Conservation (phyloP, 1,140 invertebrate genomes). For the Maconellicoccus hirsutus region DNA sequence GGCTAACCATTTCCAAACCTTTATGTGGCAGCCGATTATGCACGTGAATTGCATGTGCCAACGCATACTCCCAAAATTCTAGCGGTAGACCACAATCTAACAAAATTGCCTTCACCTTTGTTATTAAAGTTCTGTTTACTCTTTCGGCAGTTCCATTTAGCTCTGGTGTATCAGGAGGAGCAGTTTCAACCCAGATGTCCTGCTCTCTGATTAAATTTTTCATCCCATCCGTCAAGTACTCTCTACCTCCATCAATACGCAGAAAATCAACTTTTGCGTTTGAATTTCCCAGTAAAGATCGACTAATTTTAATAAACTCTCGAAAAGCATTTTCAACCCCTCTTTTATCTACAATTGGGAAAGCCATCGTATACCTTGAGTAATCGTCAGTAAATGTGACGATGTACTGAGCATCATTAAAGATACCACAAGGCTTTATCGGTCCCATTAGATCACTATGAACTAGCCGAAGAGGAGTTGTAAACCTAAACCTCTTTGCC, state of each 20-base stretch:
- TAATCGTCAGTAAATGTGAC: background rate
- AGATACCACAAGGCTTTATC: no score
- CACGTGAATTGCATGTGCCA: background rate
- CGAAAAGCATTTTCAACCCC: background rate
- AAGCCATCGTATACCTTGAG: background rate
- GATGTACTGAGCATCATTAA: no score
- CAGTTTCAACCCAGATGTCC: slow-evolving; percentile 33
- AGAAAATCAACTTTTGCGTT: background rate
- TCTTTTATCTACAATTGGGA: background rate
- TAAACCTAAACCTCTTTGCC: no score
- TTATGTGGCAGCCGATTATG: slow-evolving; percentile 2
- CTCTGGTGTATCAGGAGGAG: slow-evolving; percentile 33
- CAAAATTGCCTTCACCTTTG: slow-evolving; percentile 21
- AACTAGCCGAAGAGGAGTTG: no score
- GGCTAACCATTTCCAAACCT: background rate
- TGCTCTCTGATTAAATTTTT: slow-evolving; percentile 30
- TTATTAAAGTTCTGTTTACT: slow-evolving; percentile 30
- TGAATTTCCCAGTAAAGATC: background rate
- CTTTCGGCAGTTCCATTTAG: slow-evolving; percentile 35
- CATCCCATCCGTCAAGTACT: slow-evolving; percentile 35
- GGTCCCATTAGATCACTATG: no score
- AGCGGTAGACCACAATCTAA: slow-evolving; percentile 14
- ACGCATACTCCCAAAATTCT: slow-evolving; percentile 26
- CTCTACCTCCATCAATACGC: slow-evolving; percentile 35
- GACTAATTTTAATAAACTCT: background rate